phyloP scores from a whole-genome alignment of 2,113 vertebrate genomes.

The Mus pahari region DNA sequence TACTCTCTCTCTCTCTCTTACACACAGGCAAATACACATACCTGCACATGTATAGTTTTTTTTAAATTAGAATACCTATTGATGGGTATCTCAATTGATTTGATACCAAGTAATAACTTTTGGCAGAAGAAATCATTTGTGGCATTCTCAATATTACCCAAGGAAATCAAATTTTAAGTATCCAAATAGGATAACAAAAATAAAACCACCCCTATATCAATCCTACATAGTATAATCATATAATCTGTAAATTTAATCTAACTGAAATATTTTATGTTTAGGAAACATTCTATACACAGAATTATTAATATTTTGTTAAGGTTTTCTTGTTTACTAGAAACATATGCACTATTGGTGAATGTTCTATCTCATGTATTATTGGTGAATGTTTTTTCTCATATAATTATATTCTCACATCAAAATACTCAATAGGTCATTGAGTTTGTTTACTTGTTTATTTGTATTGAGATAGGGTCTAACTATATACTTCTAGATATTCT shows the following conservation, averaged over 20 bases:
- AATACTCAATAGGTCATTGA: too few relatives aligned
- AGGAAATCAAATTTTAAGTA: neutral
- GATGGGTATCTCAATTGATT: neutral
- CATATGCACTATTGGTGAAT: neutral
- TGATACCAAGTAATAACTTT: neutral
- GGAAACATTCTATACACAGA: neutral
- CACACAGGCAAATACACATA: neutral
- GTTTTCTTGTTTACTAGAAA: neutral
- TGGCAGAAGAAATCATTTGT: neutral
- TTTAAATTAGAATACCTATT: neutral
- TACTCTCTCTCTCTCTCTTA: neutral
- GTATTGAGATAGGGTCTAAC: neutral
- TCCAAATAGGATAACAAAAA: neutral
- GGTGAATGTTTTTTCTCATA: too few relatives aligned
- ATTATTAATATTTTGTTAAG: neutral
- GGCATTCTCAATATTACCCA: neutral
- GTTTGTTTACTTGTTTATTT: neutral
- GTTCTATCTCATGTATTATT: neutral
- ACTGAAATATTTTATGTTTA: too few relatives aligned
- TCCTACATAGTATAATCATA: neutral
- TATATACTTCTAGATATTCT: neutral
- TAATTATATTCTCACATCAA: neutral
- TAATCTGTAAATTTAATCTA: neutral
- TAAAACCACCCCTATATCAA: neutral
- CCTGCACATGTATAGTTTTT: neutral